Conservation (phyloP, 2,113 vertebrate genomes). For the Hypomesus transpacificus region DNA sequence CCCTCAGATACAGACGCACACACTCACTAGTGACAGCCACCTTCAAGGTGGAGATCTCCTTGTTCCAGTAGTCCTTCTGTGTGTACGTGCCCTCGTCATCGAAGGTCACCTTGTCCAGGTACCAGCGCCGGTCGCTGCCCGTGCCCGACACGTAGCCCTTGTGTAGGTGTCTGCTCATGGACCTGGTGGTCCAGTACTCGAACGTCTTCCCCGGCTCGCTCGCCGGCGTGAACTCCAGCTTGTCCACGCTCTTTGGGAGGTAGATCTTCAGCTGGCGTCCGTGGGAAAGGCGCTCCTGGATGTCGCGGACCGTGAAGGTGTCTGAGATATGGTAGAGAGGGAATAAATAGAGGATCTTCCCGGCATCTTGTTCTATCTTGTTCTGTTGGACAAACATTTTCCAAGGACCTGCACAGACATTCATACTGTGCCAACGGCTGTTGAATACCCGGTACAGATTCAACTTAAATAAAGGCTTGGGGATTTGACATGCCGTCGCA, state of each 20-base stretch:
- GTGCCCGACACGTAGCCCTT: slow-evolving; percentile 41
- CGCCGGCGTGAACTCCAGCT: slow-evolving; percentile 44
- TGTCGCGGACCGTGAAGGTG: slow-evolving; percentile 25
- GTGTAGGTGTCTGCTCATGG: accelerated
- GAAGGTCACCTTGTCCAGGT: slow-evolving; percentile 54
- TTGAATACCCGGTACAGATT: background rate
- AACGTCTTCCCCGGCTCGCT: background rate
- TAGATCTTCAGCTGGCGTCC: slow-evolving; percentile 54
- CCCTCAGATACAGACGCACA: background rate
- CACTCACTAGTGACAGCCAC: slow-evolving; percentile 54
- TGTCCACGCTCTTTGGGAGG: slow-evolving; percentile 35
- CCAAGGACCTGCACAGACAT: too few species aligned
- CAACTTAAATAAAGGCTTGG: background rate
- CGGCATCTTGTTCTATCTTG: background rate
- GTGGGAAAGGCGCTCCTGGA: slow-evolving; percentile 36
- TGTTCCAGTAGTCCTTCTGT: slow-evolving; percentile 41
- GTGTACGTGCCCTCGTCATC: slow-evolving; percentile 59
- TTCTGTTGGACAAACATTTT: background rate
- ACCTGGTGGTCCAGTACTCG: background rate
- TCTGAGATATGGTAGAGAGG: slow-evolving; percentile 25
- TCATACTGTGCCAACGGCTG: too few species aligned
- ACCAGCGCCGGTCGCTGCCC: slow-evolving; percentile 40
- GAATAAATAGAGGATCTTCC: background rate
- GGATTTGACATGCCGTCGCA: background rate
- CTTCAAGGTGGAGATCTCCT: slow-evolving; percentile 35